These are phyloP conservation scores for Solenodon paradoxus DNA, from an alignment of 2,113 vertebrate species.

Conservation along the genomic window DNA sequence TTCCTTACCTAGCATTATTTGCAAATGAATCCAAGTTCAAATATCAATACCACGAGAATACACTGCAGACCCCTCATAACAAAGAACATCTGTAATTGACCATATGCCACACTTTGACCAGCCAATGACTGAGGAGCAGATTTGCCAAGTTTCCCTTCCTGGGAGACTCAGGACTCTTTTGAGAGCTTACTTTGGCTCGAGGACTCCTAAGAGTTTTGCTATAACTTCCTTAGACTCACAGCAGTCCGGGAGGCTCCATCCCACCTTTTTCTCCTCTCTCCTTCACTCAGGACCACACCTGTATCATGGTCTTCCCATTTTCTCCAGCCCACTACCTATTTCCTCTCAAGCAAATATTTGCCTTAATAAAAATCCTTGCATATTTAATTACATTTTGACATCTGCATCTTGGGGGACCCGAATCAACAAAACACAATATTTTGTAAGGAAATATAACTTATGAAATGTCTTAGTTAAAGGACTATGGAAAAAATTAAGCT, in stretches of 20 bases:
- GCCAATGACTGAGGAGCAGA: neutral
- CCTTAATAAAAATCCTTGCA: neutral
- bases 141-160: neutral
- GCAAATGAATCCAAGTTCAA: neutral
- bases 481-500: neutral
- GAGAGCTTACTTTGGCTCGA: neutral
- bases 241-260: neutral
- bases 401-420: neutral
- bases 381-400: neutral
- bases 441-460: neutral
- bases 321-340: neutral
- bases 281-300: neutral
- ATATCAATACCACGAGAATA: neutral
- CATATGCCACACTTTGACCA: too few species aligned
- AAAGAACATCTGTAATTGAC: neutral
- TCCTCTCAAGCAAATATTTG: neutral
- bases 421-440: conserved; percentile 10
- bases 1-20: neutral
- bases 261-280: neutral
- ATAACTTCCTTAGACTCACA: neutral
- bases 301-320: neutral
- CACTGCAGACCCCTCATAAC: neutral
- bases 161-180: neutral
- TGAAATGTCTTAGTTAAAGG: conserved; percentile 20
- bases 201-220: neutral